Conservation (phyloP, 2,113 vertebrate genomes). For the Toxostoma redivivum region DNA sequence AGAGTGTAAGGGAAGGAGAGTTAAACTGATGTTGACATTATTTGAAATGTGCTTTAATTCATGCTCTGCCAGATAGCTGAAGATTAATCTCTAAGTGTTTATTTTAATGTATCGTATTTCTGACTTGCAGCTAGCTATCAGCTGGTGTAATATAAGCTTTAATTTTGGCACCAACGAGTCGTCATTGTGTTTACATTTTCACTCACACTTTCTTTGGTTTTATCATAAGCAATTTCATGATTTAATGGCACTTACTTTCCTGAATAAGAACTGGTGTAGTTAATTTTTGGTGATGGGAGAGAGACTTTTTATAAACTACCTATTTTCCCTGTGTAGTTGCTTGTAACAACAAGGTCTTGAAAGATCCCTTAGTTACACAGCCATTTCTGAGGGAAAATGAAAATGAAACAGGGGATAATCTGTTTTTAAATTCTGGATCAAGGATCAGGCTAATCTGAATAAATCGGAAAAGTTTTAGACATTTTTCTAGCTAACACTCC, state of each 20-base stretch:
- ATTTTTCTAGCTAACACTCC: not conserved
- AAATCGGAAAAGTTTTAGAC: not conserved
- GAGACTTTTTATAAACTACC: not conserved
- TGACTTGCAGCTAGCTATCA: conserved; percentile 56
- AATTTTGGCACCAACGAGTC: conserved; percentile 39
- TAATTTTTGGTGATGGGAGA: not conserved
- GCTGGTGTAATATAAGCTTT: conserved; percentile 41
- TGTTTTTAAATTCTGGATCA: not conserved
- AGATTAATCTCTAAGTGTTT: conserved; percentile 57
- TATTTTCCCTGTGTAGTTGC: not conserved
- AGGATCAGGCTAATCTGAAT: not conserved
- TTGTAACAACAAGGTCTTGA: not conserved
- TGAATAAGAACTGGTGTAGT: not conserved
- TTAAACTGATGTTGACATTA: conserved; percentile 12
- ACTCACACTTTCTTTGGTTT: conserved; percentile 50
- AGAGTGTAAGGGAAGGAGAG: not conserved
- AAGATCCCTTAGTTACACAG: not conserved
- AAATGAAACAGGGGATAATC: not conserved
- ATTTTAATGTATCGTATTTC: conserved; percentile 50
- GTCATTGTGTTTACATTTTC: conserved; percentile 43
- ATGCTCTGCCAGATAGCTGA: conserved; percentile 44
- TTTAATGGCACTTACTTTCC: conserved; percentile 13
- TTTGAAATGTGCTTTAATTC: conserved; percentile 52
- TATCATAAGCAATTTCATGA: conserved; percentile 34
- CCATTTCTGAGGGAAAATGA: not conserved